Percentiles rank a stretch among this genome's conserved stretches.
These are phyloP conservation scores for Lethenteron reissneri DNA, from an alignment of 2,113 vertebrate species.

Conservation along the genomic window DNA sequence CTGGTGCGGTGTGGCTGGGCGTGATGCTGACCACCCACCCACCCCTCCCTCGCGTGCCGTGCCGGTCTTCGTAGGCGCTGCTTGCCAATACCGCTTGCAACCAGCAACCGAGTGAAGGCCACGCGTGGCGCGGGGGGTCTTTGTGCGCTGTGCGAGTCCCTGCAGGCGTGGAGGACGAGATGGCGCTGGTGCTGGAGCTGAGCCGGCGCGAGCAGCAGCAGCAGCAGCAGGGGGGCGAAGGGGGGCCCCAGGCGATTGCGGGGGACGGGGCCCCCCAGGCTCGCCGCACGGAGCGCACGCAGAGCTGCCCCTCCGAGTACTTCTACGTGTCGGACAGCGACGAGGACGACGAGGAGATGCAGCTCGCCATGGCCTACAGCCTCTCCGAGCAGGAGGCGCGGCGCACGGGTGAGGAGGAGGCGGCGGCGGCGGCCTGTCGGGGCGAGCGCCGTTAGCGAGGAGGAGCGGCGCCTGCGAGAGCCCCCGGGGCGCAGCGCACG, in stretches of 20 bases:
- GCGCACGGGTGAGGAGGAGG: neutral
- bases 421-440: no score
- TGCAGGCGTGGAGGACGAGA: conserved; percentile 58
- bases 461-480: no score
- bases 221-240: conserved; percentile 11
- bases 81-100: no score
- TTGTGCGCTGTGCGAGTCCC: conserved; percentile 8
- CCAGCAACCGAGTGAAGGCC: no score
- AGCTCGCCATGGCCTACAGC: conserved; percentile 89
- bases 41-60: no score
- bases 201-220: conserved; percentile 49
- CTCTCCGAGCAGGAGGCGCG: conserved; percentile 72
- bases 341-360: conserved; percentile 67
- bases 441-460: no score
- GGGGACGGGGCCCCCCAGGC: conserved; percentile 10
- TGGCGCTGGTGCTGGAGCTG: conserved; percentile 66
- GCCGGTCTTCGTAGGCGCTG: neutral
- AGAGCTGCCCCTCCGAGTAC: conserved; percentile 30
- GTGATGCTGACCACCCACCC: no score
- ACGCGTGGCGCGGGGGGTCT: neutral
- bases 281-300: conserved; percentile 18
- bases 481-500: no score
- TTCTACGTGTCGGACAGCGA: conserved; percentile 30
- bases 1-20: neutral
- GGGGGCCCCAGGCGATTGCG: conserved; percentile 8